These are phyloP conservation scores for Timandra comae DNA, from an alignment of 2,888 invertebrate species.

Conservation along the genomic window DNA sequence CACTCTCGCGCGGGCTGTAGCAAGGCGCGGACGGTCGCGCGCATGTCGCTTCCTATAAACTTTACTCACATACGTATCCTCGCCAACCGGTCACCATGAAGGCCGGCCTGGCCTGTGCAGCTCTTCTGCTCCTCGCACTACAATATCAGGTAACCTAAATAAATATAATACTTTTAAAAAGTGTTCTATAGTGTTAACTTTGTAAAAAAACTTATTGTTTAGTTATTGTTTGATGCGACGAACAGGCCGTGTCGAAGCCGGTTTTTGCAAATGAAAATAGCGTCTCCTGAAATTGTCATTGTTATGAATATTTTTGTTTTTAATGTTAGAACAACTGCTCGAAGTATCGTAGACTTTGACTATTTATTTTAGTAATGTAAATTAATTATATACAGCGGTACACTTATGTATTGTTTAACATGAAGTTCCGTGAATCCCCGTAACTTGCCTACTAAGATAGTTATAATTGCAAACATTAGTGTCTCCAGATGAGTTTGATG, in stretches of 20 bases:
- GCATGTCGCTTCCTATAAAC: constrained; percentile 37
- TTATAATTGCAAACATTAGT: too few species aligned
- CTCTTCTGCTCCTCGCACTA: constrained; percentile 44
- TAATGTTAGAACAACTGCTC: too few species aligned
- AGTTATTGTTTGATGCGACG: constrained; percentile 1
- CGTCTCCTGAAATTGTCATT: too few species aligned
- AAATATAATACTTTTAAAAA: constrained; percentile 8
- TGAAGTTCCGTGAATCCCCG: too few species aligned
- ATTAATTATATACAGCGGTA: too few species aligned
- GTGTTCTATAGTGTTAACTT: too few species aligned
- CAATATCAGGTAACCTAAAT: constrained; percentile 32
- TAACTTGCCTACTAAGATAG: too few species aligned
- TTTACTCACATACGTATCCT: constrained; percentile 41
- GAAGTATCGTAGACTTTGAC: too few species aligned
- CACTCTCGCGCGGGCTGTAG: constrained; percentile 62
- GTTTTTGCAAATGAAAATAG: constrained; percentile 4
- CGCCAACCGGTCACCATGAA: constrained; percentile 43
- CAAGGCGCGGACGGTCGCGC: constrained; percentile 58
- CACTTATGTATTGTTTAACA: too few species aligned
- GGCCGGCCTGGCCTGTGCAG: constrained; percentile 41
- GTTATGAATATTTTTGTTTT: too few species aligned
- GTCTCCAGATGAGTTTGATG: too few species aligned
- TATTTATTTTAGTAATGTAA: too few species aligned
- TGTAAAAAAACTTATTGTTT: constrained; percentile 5
- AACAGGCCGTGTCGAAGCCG: constrained; percentile 1